Conservation (phyloP, 2,888 invertebrate species). For the Anticlea derivata region DNA sequence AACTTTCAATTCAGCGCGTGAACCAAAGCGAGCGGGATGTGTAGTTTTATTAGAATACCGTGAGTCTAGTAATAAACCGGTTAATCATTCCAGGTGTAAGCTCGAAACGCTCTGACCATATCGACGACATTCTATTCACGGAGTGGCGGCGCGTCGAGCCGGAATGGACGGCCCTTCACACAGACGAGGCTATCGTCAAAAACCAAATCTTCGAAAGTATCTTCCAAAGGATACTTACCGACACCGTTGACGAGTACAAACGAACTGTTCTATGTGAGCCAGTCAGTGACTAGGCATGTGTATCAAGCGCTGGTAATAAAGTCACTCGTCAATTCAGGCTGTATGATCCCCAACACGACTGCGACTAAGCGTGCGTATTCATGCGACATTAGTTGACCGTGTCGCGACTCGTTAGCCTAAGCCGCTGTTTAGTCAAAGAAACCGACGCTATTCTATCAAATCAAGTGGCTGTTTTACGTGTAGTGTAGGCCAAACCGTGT, state of each 20-base stretch:
- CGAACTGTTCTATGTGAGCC: constrained; percentile 45
- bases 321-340: too few relatives aligned
- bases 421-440: too few relatives aligned
- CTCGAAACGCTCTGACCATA: constrained; percentile 69
- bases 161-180: constrained; percentile 71
- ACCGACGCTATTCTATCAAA: not conserved
- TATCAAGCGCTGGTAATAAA: not conserved
- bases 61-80: too few relatives aligned
- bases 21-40: too few relatives aligned
- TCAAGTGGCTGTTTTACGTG: not conserved
- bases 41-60: too few relatives aligned
- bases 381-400: too few relatives aligned
- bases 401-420: too few relatives aligned
- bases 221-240: constrained; percentile 68
- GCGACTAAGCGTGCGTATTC: too few relatives aligned
- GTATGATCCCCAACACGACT: too few relatives aligned
- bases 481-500: constrained; percentile 7
- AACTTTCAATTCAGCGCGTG: too few relatives aligned
- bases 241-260: constrained; percentile 73
- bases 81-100: constrained; percentile 55
- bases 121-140: constrained; percentile 72
- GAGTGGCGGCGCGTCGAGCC: constrained; percentile 77
- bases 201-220: constrained; percentile 74
- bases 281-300: constrained; percentile 3
- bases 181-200: constrained; percentile 68